Base-by-base conservation (phyloP, 2,797 vertebrate genomes). In the Anguilla obscura region DNA sequence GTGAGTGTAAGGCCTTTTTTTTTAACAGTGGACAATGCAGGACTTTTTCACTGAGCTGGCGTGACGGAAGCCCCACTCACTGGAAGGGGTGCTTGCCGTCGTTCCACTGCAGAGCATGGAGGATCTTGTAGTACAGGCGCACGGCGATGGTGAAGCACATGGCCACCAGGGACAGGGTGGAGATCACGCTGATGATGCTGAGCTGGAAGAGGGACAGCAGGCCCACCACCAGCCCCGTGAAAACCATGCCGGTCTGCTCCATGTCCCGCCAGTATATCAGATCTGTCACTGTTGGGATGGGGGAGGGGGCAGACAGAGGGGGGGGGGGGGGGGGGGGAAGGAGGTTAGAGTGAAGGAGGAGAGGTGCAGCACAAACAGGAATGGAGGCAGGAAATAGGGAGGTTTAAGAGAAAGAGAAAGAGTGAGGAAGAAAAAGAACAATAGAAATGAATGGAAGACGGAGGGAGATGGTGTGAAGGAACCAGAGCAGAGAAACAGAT, bases 211-310 rank as follows among this genome's bases (percentile, higher is more conserved):
- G 95, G 91, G 96, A 96, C 85, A 98, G 95, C 89, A 99, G 94
- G 14, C 95, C 95, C 92, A 97, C 96, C 94, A 98, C 96, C 76
- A 97, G 87, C 52, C 96, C 96, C 0, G 96, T 97, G 90, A 99
- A 96, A 88, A 96, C 95, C 92, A 96, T 95, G 16, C 97, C 97
- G 0, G 97, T 97, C 0, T 93, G 93, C 93, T 96, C 93, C 0
- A 93, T 94, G 82, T 98, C 97, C 93, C 97, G 97, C 98, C 98
- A 99, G 92, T 96, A 97, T 92, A 99, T 95, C 94, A 99, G 94
- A 91, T 98, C 97, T 91, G 95, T 96, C 87, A 94, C 96, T 96
- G 95, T 93, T 95, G 91, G 90, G 79, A 87, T 10, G 80, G 84
- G 18, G 36, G 36, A 36, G 85, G 12, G 80, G 3, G 36, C 36